Conservation (phyloP, 2,888 invertebrate genomes). For the Hypena proboscidalis region DNA sequence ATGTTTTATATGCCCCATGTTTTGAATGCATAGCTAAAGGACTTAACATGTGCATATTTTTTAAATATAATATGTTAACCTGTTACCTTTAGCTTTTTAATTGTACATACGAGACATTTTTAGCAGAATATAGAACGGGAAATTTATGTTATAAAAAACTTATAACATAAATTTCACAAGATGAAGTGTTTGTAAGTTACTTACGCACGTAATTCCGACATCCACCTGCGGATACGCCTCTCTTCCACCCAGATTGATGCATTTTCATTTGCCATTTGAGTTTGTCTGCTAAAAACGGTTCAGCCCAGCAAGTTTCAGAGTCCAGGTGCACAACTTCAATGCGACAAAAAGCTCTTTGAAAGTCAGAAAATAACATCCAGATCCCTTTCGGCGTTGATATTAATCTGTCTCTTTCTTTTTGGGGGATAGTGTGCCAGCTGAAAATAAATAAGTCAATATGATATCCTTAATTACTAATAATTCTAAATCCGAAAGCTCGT, state of each 20-base stretch:
- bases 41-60: too few species aligned
- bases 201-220: conserved; percentile 93
- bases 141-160: too few species aligned
- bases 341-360: conserved; percentile 92
- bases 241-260: conserved; percentile 94
- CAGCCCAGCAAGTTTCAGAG: conserved; percentile 93
- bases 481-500: neutral
- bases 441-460: conserved; percentile 11
- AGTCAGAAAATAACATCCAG: conserved; percentile 94
- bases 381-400: conserved; percentile 90
- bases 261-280: conserved; percentile 94
- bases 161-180: too few species aligned
- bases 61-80: too few species aligned
- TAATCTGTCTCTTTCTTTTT: conserved; percentile 90
- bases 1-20: too few species aligned
- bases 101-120: too few species aligned
- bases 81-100: too few species aligned
- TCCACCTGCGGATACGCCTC: conserved; percentile 95
- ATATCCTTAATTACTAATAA: neutral
- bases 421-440: conserved; percentile 91
- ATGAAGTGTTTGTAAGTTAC: conserved; percentile 32
- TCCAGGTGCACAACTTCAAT: conserved; percentile 95
- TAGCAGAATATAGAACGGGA: too few species aligned
- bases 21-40: too few species aligned
- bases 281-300: conserved; percentile 91